phyloP scores from a whole-genome alignment of 2,113 vertebrate genomes.

The Silurus glanis region DNA sequence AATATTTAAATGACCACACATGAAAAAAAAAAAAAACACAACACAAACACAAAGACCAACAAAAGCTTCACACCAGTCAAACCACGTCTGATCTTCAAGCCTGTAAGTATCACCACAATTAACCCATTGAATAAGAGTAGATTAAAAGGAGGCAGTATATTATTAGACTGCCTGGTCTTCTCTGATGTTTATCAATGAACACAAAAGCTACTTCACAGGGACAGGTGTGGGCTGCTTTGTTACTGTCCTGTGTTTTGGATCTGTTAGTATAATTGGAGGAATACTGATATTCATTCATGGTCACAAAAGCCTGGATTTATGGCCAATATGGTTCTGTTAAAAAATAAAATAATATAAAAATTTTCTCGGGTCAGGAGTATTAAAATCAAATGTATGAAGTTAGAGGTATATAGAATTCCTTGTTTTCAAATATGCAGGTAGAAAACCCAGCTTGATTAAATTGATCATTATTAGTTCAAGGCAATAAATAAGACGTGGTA shows the following conservation, averaged over 20 bases:
- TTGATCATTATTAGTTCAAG: not conserved
- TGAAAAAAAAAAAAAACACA: not conserved
- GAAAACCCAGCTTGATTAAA: not conserved
- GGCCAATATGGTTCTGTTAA: not conserved
- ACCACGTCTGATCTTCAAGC: slow-evolving; percentile 57
- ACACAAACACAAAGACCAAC: slow-evolving; percentile 34
- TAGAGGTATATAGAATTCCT: not conserved
- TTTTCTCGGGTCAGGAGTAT: not conserved
- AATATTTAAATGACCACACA: slow-evolving; percentile 3
- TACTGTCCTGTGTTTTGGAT: slow-evolving; percentile 33
- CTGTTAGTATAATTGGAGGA: slow-evolving; percentile 14
- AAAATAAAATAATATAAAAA: not conserved
- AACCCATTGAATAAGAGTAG: slow-evolving; percentile 42
- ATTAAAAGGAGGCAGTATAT: slow-evolving; percentile 53
- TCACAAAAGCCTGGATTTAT: slow-evolving; percentile 22
- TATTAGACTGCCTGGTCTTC: slow-evolving; percentile 29
- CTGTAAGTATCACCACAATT: slow-evolving; percentile 60
- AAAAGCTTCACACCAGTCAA: slow-evolving; percentile 66
- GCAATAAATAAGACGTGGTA: not conserved
- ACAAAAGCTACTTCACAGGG: slow-evolving; percentile 44
- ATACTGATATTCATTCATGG: slow-evolving; percentile 29
- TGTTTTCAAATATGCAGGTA: not conserved
- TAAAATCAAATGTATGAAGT: not conserved
- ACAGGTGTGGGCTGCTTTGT: slow-evolving; percentile 51
- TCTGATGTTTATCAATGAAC: slow-evolving; percentile 30